Evolutionary conservation across 2,113 vertebrate genomes (phyloP).

Genomic region (Morone saxatilis): DNA sequence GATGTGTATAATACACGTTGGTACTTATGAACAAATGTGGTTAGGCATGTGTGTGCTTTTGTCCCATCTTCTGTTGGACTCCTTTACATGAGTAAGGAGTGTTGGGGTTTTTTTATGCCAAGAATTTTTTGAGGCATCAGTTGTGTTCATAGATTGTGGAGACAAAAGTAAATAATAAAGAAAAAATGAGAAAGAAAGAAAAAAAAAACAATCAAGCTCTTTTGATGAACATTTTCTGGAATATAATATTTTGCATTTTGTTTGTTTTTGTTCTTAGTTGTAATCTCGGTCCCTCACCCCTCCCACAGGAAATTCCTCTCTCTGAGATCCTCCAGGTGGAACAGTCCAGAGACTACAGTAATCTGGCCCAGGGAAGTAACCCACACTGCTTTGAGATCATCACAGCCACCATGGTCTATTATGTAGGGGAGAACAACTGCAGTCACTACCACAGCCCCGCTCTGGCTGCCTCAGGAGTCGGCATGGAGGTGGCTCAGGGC

Average conservation of each 20-base stretch:
- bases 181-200: not conserved
- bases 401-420: slow-evolving; percentile 97
- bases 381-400: slow-evolving; percentile 99
- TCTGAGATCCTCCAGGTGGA: slow-evolving; percentile 98
- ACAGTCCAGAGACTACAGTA: slow-evolving; percentile 89
- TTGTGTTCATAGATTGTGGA: not conserved
- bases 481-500: slow-evolving; percentile 94
- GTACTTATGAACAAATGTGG: not conserved
- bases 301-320: slow-evolving; percentile 95
- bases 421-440: slow-evolving; percentile 96
- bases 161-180: not conserved
- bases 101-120: no score
- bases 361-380: slow-evolving; percentile 91
- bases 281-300: slow-evolving; percentile 70
- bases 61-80: not conserved
- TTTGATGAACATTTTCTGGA: not conserved
- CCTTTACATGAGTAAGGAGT: not conserved
- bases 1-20: not conserved
- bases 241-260: not conserved
- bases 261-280: slow-evolving; percentile 13
- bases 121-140: not conserved
- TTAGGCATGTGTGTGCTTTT: not conserved
- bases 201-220: not conserved
- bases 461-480: slow-evolving; percentile 93
- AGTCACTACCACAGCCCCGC: slow-evolving; percentile 90